phyloP scores from a whole-genome alignment of 2,113 vertebrate genomes.

The Entosphenus tridentatus region DNA sequence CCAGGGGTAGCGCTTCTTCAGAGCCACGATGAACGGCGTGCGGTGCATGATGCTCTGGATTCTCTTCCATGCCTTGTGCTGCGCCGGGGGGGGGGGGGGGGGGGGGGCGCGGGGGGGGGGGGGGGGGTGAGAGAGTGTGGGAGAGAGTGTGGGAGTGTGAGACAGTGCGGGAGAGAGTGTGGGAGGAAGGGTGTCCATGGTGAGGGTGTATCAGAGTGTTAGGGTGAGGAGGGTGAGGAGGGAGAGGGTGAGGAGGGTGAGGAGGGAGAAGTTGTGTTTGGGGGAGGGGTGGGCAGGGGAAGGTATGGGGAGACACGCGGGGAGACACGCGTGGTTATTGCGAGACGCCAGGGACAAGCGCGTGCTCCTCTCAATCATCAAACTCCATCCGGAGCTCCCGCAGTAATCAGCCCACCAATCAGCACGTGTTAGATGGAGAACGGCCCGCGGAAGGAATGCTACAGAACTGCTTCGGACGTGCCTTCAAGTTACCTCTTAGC shows the following conservation, averaged over 20 bases:
- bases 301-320: background rate
- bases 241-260: background rate
- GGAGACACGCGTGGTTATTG: background rate
- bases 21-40: conserved; percentile 3
- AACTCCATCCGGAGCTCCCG: too few relatives aligned
- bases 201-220: background rate
- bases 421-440: too few relatives aligned
- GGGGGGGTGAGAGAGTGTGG: background rate
- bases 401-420: too few relatives aligned
- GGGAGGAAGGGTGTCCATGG: background rate
- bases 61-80: conserved; percentile 1
- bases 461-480: too few relatives aligned
- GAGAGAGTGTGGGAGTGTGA: background rate
- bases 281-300: background rate
- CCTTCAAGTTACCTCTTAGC: too few relatives aligned
- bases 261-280: background rate
- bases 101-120: background rate
- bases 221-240: background rate
- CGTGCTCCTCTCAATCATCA: too few relatives aligned
- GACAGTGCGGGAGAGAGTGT: background rate
- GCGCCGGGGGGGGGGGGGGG: background rate
- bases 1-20: conserved; percentile 3
- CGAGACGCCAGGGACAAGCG: too few relatives aligned
- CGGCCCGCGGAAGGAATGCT: too few relatives aligned
- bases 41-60: conserved; percentile 2